Evolutionary conservation across 2,113 vertebrate species (phyloP).

Genomic region (Condylura cristata): DNA sequence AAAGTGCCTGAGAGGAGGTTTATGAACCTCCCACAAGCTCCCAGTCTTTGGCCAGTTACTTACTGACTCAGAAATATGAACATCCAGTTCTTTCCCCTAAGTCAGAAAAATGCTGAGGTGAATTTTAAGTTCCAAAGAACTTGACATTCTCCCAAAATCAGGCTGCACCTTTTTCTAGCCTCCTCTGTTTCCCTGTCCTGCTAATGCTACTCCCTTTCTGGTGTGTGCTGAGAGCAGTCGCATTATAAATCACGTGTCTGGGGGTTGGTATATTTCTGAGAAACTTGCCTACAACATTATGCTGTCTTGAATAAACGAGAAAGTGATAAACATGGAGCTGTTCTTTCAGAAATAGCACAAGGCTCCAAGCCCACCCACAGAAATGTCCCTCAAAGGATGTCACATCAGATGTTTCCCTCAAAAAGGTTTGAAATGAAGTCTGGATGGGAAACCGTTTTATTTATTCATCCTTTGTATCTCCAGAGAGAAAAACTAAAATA

Average conservation of each 20-base stretch:
- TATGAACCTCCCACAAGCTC: no score
- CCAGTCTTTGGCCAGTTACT: background rate
- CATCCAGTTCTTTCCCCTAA: no score
- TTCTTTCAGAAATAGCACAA: background rate
- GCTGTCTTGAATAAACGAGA: background rate
- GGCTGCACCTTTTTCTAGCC: background rate
- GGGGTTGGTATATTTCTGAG: background rate
- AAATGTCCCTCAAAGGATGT: background rate
- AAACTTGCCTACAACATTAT: background rate
- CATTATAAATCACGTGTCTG: background rate
- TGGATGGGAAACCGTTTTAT: background rate
- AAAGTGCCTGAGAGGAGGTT: background rate
- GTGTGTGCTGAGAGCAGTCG: background rate
- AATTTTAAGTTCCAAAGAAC: background rate
- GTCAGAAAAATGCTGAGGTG: background rate
- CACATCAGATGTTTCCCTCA: background rate
- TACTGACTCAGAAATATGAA: background rate
- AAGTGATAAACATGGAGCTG: background rate
- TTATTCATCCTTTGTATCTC: background rate
- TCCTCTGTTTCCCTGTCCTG: background rate
- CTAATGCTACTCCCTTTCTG: background rate
- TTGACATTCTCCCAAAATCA: background rate
- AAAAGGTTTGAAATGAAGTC: background rate
- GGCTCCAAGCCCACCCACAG: background rate
- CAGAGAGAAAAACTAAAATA: background rate